Conservation (phyloP, 2,113 vertebrate genomes). For the Aptenodytes forsteri region DNA sequence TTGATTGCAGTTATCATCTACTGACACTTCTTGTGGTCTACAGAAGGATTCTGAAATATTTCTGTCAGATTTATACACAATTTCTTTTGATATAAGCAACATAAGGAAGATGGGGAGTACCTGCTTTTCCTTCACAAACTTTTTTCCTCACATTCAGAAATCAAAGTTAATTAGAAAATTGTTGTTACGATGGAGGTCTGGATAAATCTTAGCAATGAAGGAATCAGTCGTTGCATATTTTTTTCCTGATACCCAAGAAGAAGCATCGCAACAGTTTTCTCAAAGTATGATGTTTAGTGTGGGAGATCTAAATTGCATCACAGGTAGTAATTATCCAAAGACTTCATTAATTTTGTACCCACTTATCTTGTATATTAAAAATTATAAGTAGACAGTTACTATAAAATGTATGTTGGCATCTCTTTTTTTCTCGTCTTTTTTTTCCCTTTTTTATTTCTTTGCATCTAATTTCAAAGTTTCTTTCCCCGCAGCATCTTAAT, state of each 20-base stretch:
- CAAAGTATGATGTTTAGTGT: background rate
- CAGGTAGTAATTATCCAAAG: background rate
- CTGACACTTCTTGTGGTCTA: background rate
- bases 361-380: background rate
- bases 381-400: background rate
- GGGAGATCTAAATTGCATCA: background rate
- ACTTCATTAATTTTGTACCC: background rate
- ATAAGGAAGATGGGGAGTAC: background rate
- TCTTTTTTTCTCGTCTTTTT: background rate
- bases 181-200: background rate
- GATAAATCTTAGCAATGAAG: background rate
- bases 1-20: background rate
- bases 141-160: background rate
- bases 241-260: background rate
- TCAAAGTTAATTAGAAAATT: background rate
- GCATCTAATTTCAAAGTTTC: background rate
- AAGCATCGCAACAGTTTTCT: background rate
- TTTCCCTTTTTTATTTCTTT: background rate
- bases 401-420: background rate
- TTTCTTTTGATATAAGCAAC: background rate
- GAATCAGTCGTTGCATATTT: background rate
- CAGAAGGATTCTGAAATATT: background rate
- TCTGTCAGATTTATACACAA: background rate
- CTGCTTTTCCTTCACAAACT: background rate
- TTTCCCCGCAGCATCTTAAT: background rate